Conservation (phyloP, 2,113 vertebrate species). For the Aspidoscelis tigris region DNA sequence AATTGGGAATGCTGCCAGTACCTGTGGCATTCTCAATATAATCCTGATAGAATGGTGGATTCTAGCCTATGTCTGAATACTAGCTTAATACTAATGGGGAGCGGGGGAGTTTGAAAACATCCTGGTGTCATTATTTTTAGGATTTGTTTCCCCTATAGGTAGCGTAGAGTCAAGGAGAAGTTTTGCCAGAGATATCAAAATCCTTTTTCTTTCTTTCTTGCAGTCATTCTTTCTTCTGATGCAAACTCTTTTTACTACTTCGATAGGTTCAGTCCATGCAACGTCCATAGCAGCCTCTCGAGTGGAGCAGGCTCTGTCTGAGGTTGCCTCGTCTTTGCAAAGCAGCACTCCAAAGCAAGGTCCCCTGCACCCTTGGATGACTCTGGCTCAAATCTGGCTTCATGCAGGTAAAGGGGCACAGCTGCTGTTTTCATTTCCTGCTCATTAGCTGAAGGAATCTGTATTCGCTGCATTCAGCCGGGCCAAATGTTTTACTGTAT, state of each 20-base stretch:
- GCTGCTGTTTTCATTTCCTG: conserved; percentile 28
- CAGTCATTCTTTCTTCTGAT: conserved; percentile 24
- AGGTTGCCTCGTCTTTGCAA: conserved; percentile 96
- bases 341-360: conserved; percentile 96
- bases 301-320: conserved; percentile 96
- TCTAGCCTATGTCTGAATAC: too few relatives aligned
- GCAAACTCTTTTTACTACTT: conserved; percentile 23
- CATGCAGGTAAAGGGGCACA: conserved; percentile 87
- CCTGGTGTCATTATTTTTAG: neutral
- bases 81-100: too few relatives aligned
- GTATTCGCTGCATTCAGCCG: neutral
- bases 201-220: conserved; percentile 16
- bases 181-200: conserved; percentile 7
- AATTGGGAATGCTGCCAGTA: too few relatives aligned
- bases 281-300: conserved; percentile 96
- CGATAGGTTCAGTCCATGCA: conserved; percentile 92
- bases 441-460: conserved; percentile 29
- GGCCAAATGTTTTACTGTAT: neutral
- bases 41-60: too few relatives aligned
- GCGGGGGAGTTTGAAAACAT: neutral
- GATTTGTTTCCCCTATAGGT: conserved; percentile 1
- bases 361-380: conserved; percentile 98
- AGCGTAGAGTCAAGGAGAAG: conserved; percentile 6
- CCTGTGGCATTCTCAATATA: too few relatives aligned
- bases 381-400: conserved; percentile 98